Conservation (phyloP, 2,888 invertebrate genomes). For the Acheta domesticus region DNA sequence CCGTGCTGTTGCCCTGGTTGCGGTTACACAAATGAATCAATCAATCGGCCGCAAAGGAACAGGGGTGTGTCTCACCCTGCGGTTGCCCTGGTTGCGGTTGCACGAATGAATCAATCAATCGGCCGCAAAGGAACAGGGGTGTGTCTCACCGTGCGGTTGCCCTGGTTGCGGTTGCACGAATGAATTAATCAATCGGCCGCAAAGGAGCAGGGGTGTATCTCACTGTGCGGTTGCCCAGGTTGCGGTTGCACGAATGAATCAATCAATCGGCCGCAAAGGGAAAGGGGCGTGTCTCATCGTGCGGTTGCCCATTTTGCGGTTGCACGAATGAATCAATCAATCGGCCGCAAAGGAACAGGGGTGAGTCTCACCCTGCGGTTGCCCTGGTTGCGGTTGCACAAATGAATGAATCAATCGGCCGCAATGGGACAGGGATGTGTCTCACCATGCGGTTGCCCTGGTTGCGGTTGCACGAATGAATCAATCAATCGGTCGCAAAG, state of each 20-base stretch:
- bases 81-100: slow-evolving; percentile 53
- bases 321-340: no score
- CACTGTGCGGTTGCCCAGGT: slow-evolving; percentile 64
- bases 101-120: no score
- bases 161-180: no score
- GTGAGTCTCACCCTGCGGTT: slow-evolving; percentile 65
- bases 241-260: no score
- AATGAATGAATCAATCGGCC: no score
- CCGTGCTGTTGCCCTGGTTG: slow-evolving; percentile 62
- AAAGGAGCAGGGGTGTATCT: slow-evolving; percentile 42
- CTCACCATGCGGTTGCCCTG: slow-evolving; percentile 67
- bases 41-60: fast-evolving
- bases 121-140: neutral
- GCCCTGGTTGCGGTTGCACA: slow-evolving; percentile 44
- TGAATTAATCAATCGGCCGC: no score
- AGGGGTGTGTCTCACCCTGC: slow-evolving; percentile 58
- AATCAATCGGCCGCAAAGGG: fast-evolving
- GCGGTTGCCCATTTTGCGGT: slow-evolving; percentile 55
- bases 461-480: no score
- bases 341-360: neutral
- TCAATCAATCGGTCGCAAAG: no score
- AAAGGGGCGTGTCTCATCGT: slow-evolving; percentile 56
- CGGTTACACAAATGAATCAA: no score
- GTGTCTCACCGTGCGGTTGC: slow-evolving; percentile 67
- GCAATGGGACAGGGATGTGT: neutral